Conservation (phyloP, 1,140 invertebrate species). For the Drosophila busckii region DNA sequence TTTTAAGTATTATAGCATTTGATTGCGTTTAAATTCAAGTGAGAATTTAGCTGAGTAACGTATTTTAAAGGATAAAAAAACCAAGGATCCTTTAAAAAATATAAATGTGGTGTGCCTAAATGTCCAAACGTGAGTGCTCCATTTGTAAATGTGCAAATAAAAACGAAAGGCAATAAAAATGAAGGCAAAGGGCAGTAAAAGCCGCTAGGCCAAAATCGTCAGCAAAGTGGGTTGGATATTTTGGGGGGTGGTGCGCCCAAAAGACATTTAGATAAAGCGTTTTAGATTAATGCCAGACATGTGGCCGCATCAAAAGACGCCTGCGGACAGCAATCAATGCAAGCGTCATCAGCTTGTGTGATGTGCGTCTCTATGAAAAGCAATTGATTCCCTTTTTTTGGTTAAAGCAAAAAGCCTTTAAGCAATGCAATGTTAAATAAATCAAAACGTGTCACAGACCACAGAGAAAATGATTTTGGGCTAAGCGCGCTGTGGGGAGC, state of each 20-base stretch:
- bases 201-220: slow-evolving; percentile 1
- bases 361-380: too few species aligned
- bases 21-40: too few species aligned
- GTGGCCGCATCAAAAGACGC: slow-evolving; percentile 24
- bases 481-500: slow-evolving; percentile 42
- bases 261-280: slow-evolving; percentile 73
- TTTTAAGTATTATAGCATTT: too few species aligned
- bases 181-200: slow-evolving; percentile 19
- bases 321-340: slow-evolving; percentile 63
- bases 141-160: slow-evolving; percentile 75
- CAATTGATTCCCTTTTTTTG: slow-evolving; percentile 22
- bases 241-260: slow-evolving; percentile 30
- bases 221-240: slow-evolving; percentile 16
- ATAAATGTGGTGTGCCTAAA: not conserved
- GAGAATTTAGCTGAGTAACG: too few species aligned
- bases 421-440: slow-evolving; percentile 37
- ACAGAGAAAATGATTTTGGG: slow-evolving; percentile 45
- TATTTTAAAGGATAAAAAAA: too few species aligned
- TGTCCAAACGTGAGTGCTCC: slow-evolving; percentile 33
- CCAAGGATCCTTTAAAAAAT: slow-evolving; percentile 36
- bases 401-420: not conserved
- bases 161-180: slow-evolving; percentile 65
- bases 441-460: slow-evolving; percentile 59
- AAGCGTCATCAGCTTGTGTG: slow-evolving; percentile 58
- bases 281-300: slow-evolving; percentile 65